These are phyloP conservation scores for Crotalus tigris DNA, from an alignment of 2,113 vertebrate genomes.

Conservation along the genomic window DNA sequence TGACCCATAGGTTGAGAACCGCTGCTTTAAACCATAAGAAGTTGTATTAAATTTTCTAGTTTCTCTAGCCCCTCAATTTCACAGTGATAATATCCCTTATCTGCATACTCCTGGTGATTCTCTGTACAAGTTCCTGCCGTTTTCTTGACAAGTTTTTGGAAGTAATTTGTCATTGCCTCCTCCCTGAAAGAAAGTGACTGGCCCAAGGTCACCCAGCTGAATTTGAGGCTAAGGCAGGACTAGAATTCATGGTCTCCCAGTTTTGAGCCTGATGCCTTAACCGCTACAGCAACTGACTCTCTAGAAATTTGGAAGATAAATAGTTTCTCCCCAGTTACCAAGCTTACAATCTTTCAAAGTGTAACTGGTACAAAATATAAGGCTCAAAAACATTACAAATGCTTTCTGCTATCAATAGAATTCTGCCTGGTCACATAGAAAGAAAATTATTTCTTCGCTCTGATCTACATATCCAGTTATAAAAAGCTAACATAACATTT, in stretches of 20 bases:
- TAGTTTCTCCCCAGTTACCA: background rate
- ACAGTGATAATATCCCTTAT: background rate
- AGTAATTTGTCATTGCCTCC: background rate
- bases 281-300: background rate
- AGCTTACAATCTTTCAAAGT: slow-evolving; percentile 8
- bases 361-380: background rate
- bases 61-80: background rate
- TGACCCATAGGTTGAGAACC: too few species aligned
- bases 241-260: background rate
- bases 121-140: background rate
- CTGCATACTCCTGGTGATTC: background rate
- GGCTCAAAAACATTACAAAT: background rate
- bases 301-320: background rate
- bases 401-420: background rate
- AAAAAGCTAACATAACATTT: background rate
- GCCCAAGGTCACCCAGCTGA: background rate
- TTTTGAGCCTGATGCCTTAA: background rate
- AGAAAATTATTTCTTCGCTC: background rate
- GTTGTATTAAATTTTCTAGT: background rate
- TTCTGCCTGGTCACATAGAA: background rate
- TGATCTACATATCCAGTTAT: background rate
- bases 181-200: background rate
- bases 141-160: background rate
- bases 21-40: background rate
- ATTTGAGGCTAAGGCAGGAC: background rate